Percentiles rank a stretch among this genome's conserved stretches.
Evolutionary conservation across 2,888 invertebrate genomes (phyloP).

Genomic region (Drosophila antonietae): DNA sequence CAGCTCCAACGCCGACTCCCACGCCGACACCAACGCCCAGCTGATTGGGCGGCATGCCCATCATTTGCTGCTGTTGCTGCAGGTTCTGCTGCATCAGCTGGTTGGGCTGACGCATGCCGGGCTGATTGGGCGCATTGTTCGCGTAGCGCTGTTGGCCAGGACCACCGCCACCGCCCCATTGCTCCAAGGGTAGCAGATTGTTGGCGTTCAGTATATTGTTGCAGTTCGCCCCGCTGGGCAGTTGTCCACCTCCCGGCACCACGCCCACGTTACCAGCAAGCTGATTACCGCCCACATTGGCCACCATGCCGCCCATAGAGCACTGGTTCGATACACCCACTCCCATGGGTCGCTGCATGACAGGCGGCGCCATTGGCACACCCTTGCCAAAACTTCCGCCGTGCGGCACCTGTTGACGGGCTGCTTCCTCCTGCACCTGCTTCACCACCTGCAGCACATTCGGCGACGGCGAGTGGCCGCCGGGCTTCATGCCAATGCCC

Average conservation of each 20-base stretch:
- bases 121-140: slow-evolving; percentile 53
- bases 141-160: slow-evolving; percentile 82
- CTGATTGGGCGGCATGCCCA: slow-evolving; percentile 83
- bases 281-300: slow-evolving; percentile 58
- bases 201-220: slow-evolving; percentile 83
- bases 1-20: slow-evolving; percentile 33
- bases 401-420: slow-evolving; percentile 93
- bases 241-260: slow-evolving; percentile 52
- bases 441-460: slow-evolving; percentile 94
- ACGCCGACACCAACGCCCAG: slow-evolving; percentile 65
- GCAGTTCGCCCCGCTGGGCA: slow-evolving; percentile 58
- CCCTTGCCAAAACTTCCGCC: slow-evolving; percentile 90
- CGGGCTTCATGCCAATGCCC: slow-evolving; percentile 88
- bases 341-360: slow-evolving; percentile 85
- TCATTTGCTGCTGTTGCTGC: slow-evolving; percentile 82
- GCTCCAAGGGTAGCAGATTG: slow-evolving; percentile 86
- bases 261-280: slow-evolving; percentile 64
- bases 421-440: slow-evolving; percentile 96
- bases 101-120: slow-evolving; percentile 85
- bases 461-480: slow-evolving; percentile 90
- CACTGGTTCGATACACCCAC: slow-evolving; percentile 82
- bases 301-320: slow-evolving; percentile 66
- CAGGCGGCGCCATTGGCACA: slow-evolving; percentile 85
- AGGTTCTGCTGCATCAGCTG: slow-evolving; percentile 85
- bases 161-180: slow-evolving; percentile 85